Base-by-base conservation (phyloP, 2,888 invertebrate genomes). In the Brassicogethes aeneus region DNA sequence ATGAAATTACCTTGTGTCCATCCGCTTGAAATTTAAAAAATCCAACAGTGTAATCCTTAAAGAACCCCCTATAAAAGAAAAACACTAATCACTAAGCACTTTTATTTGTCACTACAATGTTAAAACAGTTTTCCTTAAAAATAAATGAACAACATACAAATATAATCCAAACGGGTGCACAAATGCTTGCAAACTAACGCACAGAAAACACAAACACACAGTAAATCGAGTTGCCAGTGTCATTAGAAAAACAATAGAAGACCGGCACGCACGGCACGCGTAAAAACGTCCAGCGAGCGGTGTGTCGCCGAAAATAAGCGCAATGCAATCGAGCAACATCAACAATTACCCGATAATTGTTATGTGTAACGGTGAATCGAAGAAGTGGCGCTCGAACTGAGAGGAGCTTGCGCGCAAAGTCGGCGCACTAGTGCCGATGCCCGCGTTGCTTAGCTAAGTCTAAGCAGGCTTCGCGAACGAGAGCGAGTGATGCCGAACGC, bases 361-460 rank as follows among this genome's bases (percentile, higher is more conserved):
- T 10, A 40, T 3, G 39, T 37, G 47, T 51, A 52, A 52, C 46
- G 50, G 48, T 51, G 52, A 46, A 50, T 48, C 43, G 46, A 39
- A 43, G 46, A 46, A 48, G 43, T 50, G 50, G 50, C 52, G 52
- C 50, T 52, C 48, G 38, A 39, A 36, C 23, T 5, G 23, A 33
- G 36, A 39, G 37, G 46, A 43, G 46, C 41, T 38, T 44, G 48
- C 48, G 48, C 46, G 23, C 10, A 7, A 5, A 7, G 23, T 23
- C 23, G 23, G 38, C 45, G 36, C 39, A 41, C 23, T 23, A 10
- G 23, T 23, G 23, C 23, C 23, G 52, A 56, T 56, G 23, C 23
- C 23, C 55, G 54, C 54, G 47, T 52, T 50, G 61, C 61, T 62
- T 61, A 60, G 56, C 59, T 58, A 58, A 61, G 58, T 57, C 62